These are phyloP conservation scores for Heteropelma amictum DNA, from an alignment of 2,888 invertebrate species.

Conservation along the genomic window DNA sequence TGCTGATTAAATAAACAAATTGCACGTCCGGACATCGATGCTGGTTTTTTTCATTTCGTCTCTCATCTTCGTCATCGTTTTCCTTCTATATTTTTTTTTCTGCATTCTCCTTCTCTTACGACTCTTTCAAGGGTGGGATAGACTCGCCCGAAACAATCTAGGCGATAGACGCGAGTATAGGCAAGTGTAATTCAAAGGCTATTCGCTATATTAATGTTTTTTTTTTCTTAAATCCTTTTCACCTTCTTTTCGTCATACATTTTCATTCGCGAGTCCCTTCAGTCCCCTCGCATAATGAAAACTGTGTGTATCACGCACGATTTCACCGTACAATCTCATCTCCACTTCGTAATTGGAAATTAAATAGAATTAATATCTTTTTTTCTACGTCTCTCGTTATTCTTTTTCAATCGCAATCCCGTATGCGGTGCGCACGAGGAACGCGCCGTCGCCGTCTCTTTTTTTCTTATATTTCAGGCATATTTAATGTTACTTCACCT, in stretches of 20 bases:
- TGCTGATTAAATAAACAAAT: slow-evolving; percentile 73
- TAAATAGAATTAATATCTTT: no score
- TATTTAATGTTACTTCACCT: slow-evolving; percentile 55
- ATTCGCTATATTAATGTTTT: slow-evolving; percentile 32
- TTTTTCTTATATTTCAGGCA: slow-evolving; percentile 54
- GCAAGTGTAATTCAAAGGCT: slow-evolving; percentile 26
- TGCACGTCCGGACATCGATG: slow-evolving; percentile 77
- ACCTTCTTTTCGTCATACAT: not conserved
- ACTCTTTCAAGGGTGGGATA: slow-evolving; percentile 64
- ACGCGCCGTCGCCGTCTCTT: no score
- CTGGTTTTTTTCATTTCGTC: slow-evolving; percentile 67
- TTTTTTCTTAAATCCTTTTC: not conserved
- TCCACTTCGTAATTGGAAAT: slow-evolving; percentile 43
- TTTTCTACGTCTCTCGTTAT: no score
- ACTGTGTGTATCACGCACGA: slow-evolving; percentile 36
- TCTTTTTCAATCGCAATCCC: slow-evolving; percentile 37
- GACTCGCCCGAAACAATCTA: slow-evolving; percentile 50
- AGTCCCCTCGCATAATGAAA: slow-evolving; percentile 28
- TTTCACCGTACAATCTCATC: slow-evolving; percentile 39
- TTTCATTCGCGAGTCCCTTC: slow-evolving; percentile 13
- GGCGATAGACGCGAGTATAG: slow-evolving; percentile 39
- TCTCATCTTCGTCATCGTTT: slow-evolving; percentile 47
- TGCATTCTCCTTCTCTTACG: no score
- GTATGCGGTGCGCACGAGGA: no score
- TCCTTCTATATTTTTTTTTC: no score